Evolutionary conservation across 1,140 invertebrate species (phyloP).

Genomic region (Pseudomyrmex cubaensis): DNA sequence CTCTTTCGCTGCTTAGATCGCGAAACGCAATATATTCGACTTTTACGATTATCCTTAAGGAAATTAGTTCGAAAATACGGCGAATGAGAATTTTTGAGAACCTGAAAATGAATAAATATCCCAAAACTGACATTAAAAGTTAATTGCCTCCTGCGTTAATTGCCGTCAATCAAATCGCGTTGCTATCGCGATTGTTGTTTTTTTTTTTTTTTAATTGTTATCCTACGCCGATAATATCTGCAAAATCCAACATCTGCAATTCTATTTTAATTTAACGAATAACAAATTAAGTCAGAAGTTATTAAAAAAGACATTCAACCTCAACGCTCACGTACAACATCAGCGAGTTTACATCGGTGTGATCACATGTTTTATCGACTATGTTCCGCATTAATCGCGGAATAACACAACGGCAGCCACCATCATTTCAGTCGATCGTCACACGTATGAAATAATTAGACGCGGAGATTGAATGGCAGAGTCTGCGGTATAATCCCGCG

Average conservation of each 20-base stretch:
- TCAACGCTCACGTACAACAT: too few relatives aligned
- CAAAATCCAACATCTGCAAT: too few relatives aligned
- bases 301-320: too few relatives aligned
- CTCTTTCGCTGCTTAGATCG: not conserved
- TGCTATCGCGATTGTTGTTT: not conserved
- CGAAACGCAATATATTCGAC: constrained; percentile 7
- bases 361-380: not conserved
- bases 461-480: constrained; percentile 31
- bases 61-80: constrained; percentile 1
- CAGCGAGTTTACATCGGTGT: too few relatives aligned
- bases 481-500: constrained; percentile 22
- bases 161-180: not conserved
- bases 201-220: not conserved
- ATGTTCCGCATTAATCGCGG: not conserved
- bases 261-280: too few relatives aligned
- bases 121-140: not conserved
- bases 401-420: not conserved
- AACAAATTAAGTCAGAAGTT: too few relatives aligned
- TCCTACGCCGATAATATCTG: too few relatives aligned
- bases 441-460: constrained; percentile 58
- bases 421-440: constrained; percentile 32
- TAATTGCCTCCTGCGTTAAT: not conserved
- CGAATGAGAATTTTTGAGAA: not conserved
- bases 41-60: constrained; percentile 20
- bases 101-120: not conserved